These are phyloP conservation scores for Rhagophthalmus giganteus DNA, from an alignment of 2,888 invertebrate species.

Conservation along the genomic window DNA sequence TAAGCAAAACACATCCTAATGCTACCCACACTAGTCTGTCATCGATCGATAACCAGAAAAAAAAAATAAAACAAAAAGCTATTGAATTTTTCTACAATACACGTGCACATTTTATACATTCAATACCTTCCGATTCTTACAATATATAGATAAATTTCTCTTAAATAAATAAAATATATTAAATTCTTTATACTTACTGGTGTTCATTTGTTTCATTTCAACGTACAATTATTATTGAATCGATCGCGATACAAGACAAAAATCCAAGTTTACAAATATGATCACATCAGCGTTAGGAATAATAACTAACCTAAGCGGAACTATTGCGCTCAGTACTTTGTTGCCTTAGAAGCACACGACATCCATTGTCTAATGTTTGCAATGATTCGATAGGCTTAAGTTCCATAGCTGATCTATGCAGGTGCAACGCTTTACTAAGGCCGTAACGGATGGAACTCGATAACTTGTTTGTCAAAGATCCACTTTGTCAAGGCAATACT, in stretches of 20 bases:
- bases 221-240: no score
- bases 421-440: conserved; percentile 48
- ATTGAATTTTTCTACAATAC: conserved; percentile 3
- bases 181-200: conserved; percentile 29
- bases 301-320: conserved; percentile 43
- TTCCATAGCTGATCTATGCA: conserved; percentile 44
- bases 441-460: conserved; percentile 49
- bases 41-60: no score
- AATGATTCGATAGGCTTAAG: conserved; percentile 34
- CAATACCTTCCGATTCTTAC: not conserved
- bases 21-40: conserved; percentile 17
- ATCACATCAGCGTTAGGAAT: not conserved
- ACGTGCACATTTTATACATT: conserved; percentile 18
- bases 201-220: conserved; percentile 16
- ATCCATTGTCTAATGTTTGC: conserved; percentile 48
- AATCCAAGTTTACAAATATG: not conserved
- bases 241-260: no score
- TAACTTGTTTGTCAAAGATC: conserved; percentile 49
- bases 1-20: not conserved
- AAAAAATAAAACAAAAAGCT: no score
- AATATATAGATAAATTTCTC: conserved; percentile 26
- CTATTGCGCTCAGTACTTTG: conserved; percentile 47
- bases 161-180: conserved; percentile 32
- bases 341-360: conserved; percentile 38
- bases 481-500: conserved; percentile 67